Percentiles rank a stretch among this genome's conserved stretches.
These are phyloP conservation scores for Lapara coniferarum DNA, from an alignment of 2,888 invertebrate species.

Conservation along the genomic window DNA sequence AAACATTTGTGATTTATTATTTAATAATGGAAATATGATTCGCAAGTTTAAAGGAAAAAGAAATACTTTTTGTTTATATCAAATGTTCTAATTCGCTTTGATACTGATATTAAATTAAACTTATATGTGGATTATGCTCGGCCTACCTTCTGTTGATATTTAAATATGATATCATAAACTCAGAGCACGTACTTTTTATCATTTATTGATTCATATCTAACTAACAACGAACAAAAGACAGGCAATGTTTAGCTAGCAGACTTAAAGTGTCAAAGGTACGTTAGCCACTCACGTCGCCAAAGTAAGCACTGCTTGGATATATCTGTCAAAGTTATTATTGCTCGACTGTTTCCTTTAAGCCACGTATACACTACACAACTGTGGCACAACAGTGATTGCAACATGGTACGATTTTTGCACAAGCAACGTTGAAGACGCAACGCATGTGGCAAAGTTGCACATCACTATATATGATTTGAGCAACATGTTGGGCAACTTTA, in stretches of 20 bases:
- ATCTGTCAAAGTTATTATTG: slow-evolving; percentile 74
- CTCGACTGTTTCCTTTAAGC: slow-evolving; percentile 42
- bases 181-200: slow-evolving; percentile 23
- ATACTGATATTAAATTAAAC: neutral
- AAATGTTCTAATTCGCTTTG: too few species aligned
- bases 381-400: too few species aligned
- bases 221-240: slow-evolving; percentile 47
- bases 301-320: slow-evolving; percentile 59
- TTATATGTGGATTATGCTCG: too few species aligned
- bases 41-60: neutral
- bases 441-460: too few species aligned
- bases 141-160: too few species aligned
- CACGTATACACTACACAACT: too few species aligned
- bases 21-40: neutral
- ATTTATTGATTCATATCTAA: slow-evolving; percentile 37
- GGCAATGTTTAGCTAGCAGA: slow-evolving; percentile 59
- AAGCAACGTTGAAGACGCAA: too few species aligned
- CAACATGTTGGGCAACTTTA: too few species aligned
- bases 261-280: slow-evolving; percentile 70
- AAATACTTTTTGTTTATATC: too few species aligned
- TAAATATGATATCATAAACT: neutral
- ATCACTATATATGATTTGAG: too few species aligned
- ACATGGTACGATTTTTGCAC: too few species aligned
- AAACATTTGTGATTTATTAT: slow-evolving; percentile 21
- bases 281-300: slow-evolving; percentile 54